Evolutionary conservation across 1,140 invertebrate species (phyloP).

Genomic region (Hyles vespertilio): DNA sequence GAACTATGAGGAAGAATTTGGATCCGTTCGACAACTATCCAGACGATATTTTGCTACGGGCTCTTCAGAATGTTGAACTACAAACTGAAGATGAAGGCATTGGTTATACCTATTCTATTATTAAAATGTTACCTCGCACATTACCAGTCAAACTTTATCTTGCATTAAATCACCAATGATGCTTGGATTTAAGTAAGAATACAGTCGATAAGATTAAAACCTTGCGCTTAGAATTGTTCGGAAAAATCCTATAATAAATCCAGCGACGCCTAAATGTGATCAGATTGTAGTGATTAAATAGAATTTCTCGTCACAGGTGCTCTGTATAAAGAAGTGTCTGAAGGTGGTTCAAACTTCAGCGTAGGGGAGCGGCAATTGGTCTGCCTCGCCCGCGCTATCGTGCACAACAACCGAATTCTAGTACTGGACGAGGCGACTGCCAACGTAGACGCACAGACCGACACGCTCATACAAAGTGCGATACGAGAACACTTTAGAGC

Average conservation of each 20-base stretch:
- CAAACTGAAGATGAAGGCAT: slow-evolving; percentile 31
- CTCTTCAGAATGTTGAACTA: slow-evolving; percentile 80
- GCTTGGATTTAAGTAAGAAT: too few species aligned
- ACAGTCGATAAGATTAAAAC: too few species aligned
- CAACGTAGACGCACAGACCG: slow-evolving; percentile 82
- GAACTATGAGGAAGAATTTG: slow-evolving; percentile 85
- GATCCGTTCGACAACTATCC: slow-evolving; percentile 86
- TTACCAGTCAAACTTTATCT: too few species aligned
- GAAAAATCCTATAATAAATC: too few species aligned
- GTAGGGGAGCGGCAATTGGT: slow-evolving; percentile 86
- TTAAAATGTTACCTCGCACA: too few species aligned
- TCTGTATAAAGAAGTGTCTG: slow-evolving; percentile 78
- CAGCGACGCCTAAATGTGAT: too few species aligned
- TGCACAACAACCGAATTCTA: slow-evolving; percentile 80
- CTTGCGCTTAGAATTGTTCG: too few species aligned
- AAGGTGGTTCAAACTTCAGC: slow-evolving; percentile 81
- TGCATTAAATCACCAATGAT: too few species aligned
- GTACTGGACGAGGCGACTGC: slow-evolving; percentile 86
- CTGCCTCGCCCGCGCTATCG: slow-evolving; percentile 84
- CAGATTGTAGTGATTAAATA: not conserved
- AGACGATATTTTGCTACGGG: slow-evolving; percentile 85
- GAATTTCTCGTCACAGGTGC: slow-evolving; percentile 26
- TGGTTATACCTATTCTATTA: not conserved
- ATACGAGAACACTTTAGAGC: slow-evolving; percentile 81
- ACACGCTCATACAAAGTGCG: slow-evolving; percentile 82